Conservation (phyloP, 2,113 vertebrate genomes). For the Semnornis frantzii region DNA sequence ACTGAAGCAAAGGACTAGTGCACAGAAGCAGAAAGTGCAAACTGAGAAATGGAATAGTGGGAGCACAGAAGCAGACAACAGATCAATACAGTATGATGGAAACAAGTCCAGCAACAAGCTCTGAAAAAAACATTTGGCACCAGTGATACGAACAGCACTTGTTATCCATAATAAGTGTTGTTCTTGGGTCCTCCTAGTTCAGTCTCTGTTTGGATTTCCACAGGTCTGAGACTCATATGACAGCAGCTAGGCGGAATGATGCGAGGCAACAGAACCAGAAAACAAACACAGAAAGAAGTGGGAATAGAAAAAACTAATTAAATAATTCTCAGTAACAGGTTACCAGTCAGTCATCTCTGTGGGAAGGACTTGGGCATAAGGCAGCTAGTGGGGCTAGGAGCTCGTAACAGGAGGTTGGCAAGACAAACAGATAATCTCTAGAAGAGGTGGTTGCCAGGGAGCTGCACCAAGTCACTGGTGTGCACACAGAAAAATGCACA, state of each 20-base stretch:
- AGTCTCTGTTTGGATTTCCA: neutral
- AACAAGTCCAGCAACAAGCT: conserved; percentile 1
- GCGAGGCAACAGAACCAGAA: neutral
- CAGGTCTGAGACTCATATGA: neutral
- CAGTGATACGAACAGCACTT: neutral
- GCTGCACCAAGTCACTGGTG: neutral
- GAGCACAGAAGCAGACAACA: neutral
- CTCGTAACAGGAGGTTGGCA: neutral
- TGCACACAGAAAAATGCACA: neutral
- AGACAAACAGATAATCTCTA: neutral
- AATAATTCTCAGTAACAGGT: neutral
- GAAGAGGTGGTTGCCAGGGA: neutral
- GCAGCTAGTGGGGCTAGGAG: neutral
- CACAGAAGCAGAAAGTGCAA: neutral
- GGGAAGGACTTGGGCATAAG: neutral
- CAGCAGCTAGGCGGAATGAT: neutral
- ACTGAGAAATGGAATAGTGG: neutral
- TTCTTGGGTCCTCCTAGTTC: neutral
- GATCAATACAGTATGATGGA: neutral
- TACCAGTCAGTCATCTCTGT: neutral
- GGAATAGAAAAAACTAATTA: neutral
- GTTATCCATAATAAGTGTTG: neutral
- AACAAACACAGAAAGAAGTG: neutral
- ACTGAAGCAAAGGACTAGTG: neutral
- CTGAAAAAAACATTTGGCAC: neutral